Conservation (phyloP, 2,888 invertebrate genomes). For the Meta bourneti region DNA sequence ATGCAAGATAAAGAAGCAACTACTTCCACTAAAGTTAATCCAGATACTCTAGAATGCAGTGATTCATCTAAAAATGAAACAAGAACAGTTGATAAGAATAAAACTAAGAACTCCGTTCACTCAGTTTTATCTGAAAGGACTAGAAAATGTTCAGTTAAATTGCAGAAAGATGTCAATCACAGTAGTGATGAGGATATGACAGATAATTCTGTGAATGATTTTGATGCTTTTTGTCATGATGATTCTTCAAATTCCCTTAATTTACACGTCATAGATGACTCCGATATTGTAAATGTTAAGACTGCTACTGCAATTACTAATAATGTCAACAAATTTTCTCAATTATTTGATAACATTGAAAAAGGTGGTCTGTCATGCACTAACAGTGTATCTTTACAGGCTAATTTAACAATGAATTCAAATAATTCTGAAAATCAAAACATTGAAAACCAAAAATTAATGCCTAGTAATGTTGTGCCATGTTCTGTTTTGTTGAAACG, state of each 20-base stretch:
- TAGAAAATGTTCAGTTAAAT: too few species aligned
- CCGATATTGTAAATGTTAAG: not conserved
- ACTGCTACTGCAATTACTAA: not conserved
- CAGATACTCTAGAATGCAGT: not conserved
- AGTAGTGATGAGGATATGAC: not conserved
- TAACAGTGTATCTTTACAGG: not conserved
- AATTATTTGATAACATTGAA: not conserved
- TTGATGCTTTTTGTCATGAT: not conserved
- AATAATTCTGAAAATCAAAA: not conserved
- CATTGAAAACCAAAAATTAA: not conserved
- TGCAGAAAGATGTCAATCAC: not conserved
- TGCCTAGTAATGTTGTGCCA: not conserved
- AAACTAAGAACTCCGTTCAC: not conserved
- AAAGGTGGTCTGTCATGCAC: not conserved
- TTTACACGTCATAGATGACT: not conserved
- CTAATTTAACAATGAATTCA: not conserved
- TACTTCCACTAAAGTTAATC: not conserved
- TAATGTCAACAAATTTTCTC: not conserved
- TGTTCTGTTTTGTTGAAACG: constrained; percentile 23
- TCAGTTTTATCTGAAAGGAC: too few species aligned
- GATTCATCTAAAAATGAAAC: not conserved
- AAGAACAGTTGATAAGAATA: not conserved
- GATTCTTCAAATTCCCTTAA: not conserved
- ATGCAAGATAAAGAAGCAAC: not conserved
- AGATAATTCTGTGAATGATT: not conserved